Evolutionary conservation across 2,888 invertebrate genomes (phyloP), one percentile per base, ranked within the genome.

Genomic region (Thymelicus lineola): DNA sequence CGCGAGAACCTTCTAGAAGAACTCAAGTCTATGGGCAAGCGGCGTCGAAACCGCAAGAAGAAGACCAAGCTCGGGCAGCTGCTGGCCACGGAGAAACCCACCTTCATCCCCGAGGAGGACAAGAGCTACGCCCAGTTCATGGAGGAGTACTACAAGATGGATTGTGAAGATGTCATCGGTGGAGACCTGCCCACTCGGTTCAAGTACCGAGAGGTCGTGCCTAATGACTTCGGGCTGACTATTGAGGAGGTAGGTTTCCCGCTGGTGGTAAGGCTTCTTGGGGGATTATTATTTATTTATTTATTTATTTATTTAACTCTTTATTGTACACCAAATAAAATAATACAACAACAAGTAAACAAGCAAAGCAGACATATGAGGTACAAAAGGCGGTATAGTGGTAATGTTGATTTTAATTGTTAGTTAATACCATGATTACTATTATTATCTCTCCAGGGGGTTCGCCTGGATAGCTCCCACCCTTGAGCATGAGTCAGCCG

Each of bases 161-260:
- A 99, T 87, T 99, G 97, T 86, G 99, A 99, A 84, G 99, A 99
- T 87, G 95, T 99, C 64, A 96, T 99, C 62, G 99, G 96, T 0
- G 98, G 97, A 0, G 98, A 99, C 82, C 87, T 97, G 77, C 98
- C 98, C 0, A 98, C 98, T 72, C 94, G 97, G 77, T 99, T 99
- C 88, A 98, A 98, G 82, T 99, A 99, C 84, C 95, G 98, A 38
- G 95, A 97, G 84, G 98, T 97, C 0, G 94, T 96, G 53, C 96
- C 98, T 0, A 99, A 99, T 86, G 96, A 97, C 88, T 99, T 97
- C 89, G 99, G 99, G 0, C 93, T 99, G 35, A 95, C 96, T 6
- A 93, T 97, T 59, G 98, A 98, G 80, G 99, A 99, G 95, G 98
- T 98, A 71, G 75, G 53, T 14, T 20, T n/a, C n/a, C n/a, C 28